Percentiles rank a stretch among this genome's conserved stretches.
These are phyloP conservation scores for Chrosomus eos DNA, from an alignment of 2,797 vertebrate species.

Conservation along the genomic window DNA sequence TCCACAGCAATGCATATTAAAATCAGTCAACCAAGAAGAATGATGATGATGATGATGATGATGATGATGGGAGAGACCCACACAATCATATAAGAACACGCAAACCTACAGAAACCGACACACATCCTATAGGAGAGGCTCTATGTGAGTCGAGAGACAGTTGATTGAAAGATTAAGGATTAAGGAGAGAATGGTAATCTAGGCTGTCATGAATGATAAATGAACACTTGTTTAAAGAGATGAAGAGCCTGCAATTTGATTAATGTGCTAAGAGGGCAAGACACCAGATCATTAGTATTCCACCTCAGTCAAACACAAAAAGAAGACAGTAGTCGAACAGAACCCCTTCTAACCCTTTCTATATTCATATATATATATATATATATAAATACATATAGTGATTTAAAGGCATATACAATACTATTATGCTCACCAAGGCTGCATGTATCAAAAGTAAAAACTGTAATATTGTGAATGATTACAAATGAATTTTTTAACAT, in stretches of 20 bases:
- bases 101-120: background rate
- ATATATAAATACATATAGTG: too few species aligned
- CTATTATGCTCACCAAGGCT: background rate
- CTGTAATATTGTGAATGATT: background rate
- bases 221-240: constrained; percentile 25
- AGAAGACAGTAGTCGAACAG: background rate
- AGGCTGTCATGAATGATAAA: constrained; percentile 34
- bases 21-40: background rate
- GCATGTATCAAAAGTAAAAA: background rate
- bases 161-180: constrained; percentile 3
- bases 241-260: constrained; percentile 28
- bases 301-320: constrained; percentile 1
- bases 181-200: constrained; percentile 13
- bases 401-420: too few species aligned
- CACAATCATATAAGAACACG: background rate
- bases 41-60: background rate
- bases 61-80: background rate
- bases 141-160: background rate
- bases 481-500: background rate
- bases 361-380: too few species aligned
- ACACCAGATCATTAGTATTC: background rate
- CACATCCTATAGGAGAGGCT: background rate
- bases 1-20: background rate
- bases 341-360: background rate
- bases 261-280: constrained; percentile 20